phyloP scores from a whole-genome alignment of 2,888 invertebrate species.

The Dromius quadrimaculatus region DNA sequence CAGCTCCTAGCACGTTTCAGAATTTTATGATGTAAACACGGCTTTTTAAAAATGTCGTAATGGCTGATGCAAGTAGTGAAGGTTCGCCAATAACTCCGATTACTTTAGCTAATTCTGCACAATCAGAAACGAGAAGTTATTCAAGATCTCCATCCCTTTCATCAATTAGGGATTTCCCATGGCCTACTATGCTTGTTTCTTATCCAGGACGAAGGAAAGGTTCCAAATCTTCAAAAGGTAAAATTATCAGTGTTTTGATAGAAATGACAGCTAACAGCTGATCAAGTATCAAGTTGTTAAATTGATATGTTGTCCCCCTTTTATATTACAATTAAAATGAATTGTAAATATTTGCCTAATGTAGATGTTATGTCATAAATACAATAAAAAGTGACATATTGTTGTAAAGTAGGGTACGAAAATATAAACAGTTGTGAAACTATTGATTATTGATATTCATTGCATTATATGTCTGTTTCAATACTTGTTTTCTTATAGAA shows the following conservation, averaged over 20 bases:
- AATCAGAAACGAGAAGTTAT: constrained; percentile 61
- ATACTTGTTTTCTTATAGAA: too few relatives aligned
- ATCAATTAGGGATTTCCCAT: constrained; percentile 69
- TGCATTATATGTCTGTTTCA: too few relatives aligned
- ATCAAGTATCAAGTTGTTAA: constrained; percentile 31
- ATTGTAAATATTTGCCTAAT: constrained; percentile 1
- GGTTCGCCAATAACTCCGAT: constrained; percentile 64
- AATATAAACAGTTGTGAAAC: too few relatives aligned
- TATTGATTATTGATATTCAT: too few relatives aligned
- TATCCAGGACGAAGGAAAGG: constrained; percentile 57
- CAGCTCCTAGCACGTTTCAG: too few relatives aligned
- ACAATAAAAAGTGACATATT: neutral
- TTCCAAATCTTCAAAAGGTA: constrained; percentile 57
- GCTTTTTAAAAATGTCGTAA: constrained; percentile 54
- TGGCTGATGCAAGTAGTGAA: constrained; percentile 66
- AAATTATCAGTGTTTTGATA: constrained; percentile 42
- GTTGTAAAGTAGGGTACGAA: too few relatives aligned
- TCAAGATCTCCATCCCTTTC: constrained; percentile 71
- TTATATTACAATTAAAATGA: neutral
- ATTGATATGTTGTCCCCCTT: constrained; percentile 1
- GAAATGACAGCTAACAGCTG: constrained; percentile 45
- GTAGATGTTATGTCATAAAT: neutral
- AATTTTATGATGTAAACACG: constrained; percentile 38
- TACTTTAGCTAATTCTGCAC: constrained; percentile 54
- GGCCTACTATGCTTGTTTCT: constrained; percentile 63